Evolutionary conservation across 2,113 vertebrate genomes (phyloP).

Genomic region (Epinephelus cyanopodus): DNA sequence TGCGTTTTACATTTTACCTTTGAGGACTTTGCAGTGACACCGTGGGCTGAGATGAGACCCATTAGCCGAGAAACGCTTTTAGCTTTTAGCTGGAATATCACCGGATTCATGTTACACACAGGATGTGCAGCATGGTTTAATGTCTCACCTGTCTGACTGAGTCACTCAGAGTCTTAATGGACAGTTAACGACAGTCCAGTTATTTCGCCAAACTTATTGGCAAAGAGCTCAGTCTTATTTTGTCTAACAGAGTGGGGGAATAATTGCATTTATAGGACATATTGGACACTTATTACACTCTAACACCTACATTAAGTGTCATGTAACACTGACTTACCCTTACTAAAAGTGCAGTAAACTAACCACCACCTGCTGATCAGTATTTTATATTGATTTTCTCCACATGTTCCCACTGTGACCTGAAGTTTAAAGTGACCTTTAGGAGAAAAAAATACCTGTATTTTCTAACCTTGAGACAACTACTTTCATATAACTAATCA

Average conservation of each 20-base stretch:
- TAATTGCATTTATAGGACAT: not conserved
- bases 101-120: not conserved
- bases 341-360: conserved; percentile 25
- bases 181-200: not conserved
- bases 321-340: not conserved
- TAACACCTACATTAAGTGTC: not conserved
- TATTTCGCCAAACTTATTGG: not conserved
- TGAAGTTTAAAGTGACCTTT: conserved; percentile 4
- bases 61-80: conserved; percentile 27
- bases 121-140: conserved; percentile 10
- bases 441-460: not conserved
- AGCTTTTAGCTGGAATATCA: not conserved
- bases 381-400: conserved; percentile 22
- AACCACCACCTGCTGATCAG: not conserved
- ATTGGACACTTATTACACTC: not conserved
- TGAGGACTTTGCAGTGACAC: conserved; percentile 30
- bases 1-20: conserved; percentile 8
- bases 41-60: conserved; percentile 9
- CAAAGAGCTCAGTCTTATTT: not conserved
- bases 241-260: not conserved
- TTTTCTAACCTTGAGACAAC: conserved; percentile 4
- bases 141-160: not conserved
- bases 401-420: not conserved
- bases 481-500: conserved; percentile 1
- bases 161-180: not conserved